Conservation (phyloP, 2,113 vertebrate genomes). For the Hippocampus mohnikei region DNA sequence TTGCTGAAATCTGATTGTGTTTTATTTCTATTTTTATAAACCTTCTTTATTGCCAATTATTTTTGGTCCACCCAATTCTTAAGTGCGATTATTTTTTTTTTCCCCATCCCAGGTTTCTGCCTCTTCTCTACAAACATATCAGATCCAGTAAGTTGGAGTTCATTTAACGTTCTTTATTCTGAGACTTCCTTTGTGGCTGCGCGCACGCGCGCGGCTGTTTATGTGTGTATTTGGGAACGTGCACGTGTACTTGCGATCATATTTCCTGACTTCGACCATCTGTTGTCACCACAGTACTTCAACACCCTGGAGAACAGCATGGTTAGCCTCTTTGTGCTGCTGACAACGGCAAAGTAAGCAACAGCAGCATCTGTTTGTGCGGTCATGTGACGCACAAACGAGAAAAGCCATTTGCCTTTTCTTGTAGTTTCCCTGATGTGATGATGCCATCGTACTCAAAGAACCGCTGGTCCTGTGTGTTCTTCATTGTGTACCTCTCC, state of each 20-base stretch:
- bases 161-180: neutral
- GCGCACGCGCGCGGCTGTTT: neutral
- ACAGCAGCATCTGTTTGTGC: neutral
- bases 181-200: neutral
- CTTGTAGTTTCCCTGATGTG: slow-evolving; percentile 89
- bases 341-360: slow-evolving; percentile 97
- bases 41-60: neutral
- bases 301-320: slow-evolving; percentile 94
- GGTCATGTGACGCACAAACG: slow-evolving; percentile 11
- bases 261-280: slow-evolving; percentile 17
- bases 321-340: slow-evolving; percentile 91
- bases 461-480: slow-evolving; percentile 92
- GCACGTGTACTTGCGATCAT: neutral
- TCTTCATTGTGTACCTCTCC: slow-evolving; percentile 98
- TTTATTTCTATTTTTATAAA: neutral
- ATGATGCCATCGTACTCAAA: slow-evolving; percentile 97
- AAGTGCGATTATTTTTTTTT: neutral
- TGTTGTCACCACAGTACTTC: slow-evolving; percentile 82
- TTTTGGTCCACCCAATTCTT: neutral
- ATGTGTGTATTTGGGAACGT: neutral
- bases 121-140: slow-evolving; percentile 88
- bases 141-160: slow-evolving; percentile 81
- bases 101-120: slow-evolving; percentile 82
- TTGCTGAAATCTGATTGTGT: neutral
- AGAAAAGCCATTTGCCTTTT: neutral